These are phyloP conservation scores for Paratrypauchen microcephalus DNA, from an alignment of 2,797 vertebrate species.

Conservation along the genomic window DNA sequence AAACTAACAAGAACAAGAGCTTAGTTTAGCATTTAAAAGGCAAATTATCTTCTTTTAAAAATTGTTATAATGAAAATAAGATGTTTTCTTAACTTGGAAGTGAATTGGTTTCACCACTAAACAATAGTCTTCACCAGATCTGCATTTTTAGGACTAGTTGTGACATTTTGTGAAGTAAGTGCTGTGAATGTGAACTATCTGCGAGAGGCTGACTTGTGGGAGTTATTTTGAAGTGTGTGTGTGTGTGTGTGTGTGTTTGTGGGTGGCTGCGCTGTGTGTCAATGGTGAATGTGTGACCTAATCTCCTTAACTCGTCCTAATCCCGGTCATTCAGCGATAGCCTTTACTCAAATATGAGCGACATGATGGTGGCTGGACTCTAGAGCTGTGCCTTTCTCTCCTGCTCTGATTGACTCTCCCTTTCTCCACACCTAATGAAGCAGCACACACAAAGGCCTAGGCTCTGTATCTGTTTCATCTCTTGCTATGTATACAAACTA, in stretches of 20 bases:
- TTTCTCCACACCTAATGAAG: slow-evolving; percentile 82
- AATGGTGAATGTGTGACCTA: slow-evolving; percentile 81
- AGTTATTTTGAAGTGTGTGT: slow-evolving; percentile 21
- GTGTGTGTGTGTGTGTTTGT: slow-evolving; percentile 51
- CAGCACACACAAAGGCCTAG: slow-evolving; percentile 69
- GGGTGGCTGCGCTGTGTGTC: slow-evolving; percentile 62
- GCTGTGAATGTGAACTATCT: not conserved
- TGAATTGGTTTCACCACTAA: not conserved
- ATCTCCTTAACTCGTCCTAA: slow-evolving; percentile 86
- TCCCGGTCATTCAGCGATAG: slow-evolving; percentile 86
- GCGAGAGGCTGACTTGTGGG: slow-evolving; percentile 6
- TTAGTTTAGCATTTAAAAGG: not conserved
- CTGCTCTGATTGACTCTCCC: slow-evolving; percentile 80
- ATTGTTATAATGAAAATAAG: not conserved
- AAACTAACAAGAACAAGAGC: not conserved
- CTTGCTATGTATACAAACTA: slow-evolving; percentile 47
- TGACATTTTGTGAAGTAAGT: not conserved
- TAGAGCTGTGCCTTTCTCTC: slow-evolving; percentile 80
- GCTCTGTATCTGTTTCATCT: slow-evolving; percentile 77
- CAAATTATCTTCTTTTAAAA: not conserved
- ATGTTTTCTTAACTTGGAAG: not conserved
- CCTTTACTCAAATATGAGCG: slow-evolving; percentile 86
- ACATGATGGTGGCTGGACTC: slow-evolving; percentile 78
- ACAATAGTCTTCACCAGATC: not conserved
- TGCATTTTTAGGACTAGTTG: not conserved